Conservation (phyloP, 2,888 invertebrate genomes). For the Chrysomela aeneicollis region DNA sequence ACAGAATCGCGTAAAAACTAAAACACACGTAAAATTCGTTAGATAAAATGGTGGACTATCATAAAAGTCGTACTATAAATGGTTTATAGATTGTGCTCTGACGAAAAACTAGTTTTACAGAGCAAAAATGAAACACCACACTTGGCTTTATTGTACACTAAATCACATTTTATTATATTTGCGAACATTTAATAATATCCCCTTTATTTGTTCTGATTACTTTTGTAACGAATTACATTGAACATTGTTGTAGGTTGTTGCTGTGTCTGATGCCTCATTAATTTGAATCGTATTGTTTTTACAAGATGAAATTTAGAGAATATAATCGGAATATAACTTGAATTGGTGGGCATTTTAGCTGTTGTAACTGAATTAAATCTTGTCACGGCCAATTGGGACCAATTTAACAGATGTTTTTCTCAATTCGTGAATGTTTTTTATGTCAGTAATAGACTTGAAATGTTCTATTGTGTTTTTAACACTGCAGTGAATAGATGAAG, state of each 20-base stretch:
- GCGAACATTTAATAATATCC: conserved; percentile 39
- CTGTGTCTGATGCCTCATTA: conserved; percentile 28
- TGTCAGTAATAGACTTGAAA: neutral
- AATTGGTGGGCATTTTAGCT: conserved; percentile 39
- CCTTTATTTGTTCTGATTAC: conserved; percentile 34
- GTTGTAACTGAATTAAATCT: conserved; percentile 54
- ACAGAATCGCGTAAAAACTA: conserved; percentile 28
- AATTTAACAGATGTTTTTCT: conserved; percentile 50
- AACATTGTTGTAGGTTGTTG: conserved; percentile 28
- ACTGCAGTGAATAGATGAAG: neutral
- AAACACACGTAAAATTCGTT: conserved; percentile 36
- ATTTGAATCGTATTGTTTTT: conserved; percentile 34
- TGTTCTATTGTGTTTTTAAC: conserved; percentile 10
- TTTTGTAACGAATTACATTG: conserved; percentile 32
- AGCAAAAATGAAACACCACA: conserved; percentile 37
- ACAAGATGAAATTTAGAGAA: conserved; percentile 34
- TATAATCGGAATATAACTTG: conserved; percentile 23
- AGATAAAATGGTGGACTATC: conserved; percentile 40
- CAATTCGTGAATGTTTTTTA: conserved; percentile 37
- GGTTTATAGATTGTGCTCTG: conserved; percentile 36
- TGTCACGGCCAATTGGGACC: conserved; percentile 58
- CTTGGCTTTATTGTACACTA: conserved; percentile 42
- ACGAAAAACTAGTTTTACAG: conserved; percentile 38
- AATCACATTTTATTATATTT: conserved; percentile 45
- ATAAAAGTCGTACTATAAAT: conserved; percentile 43